Conservation (phyloP, 2,113 vertebrate genomes). For the Lampris megalopsis region DNA sequence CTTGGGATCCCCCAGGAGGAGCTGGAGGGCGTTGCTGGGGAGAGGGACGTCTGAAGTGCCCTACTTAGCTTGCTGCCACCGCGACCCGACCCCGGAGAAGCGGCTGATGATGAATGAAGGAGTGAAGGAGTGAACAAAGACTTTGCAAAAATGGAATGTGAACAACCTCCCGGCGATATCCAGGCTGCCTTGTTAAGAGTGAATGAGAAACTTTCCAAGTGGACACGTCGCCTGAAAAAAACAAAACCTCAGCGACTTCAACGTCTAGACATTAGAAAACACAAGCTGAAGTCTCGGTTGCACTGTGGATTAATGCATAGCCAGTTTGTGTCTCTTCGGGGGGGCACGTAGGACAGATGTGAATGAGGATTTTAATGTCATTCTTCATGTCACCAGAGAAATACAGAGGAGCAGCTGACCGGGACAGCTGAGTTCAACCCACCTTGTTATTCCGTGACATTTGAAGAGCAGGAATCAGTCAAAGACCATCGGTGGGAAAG, state of each 20-base stretch:
- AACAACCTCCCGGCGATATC: neutral
- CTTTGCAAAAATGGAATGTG: neutral
- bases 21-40: no score
- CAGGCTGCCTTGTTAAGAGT: neutral
- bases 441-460: slow-evolving; percentile 77
- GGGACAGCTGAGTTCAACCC: slow-evolving; percentile 57
- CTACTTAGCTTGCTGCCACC: no score
- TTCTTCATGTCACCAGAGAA: slow-evolving; percentile 51
- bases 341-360: neutral
- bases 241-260: slow-evolving; percentile 8
- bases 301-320: neutral
- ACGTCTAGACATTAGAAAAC: neutral
- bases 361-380: slow-evolving; percentile 53
- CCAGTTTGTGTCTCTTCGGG: slow-evolving; percentile 26
- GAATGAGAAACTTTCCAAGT: neutral
- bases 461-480: slow-evolving; percentile 71
- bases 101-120: no score
- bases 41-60: no score
- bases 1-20: no score
- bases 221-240: neutral
- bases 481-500: slow-evolving; percentile 63
- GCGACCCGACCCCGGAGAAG: no score
- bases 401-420: slow-evolving; percentile 66
- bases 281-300: neutral
- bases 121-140: neutral